Evolutionary conservation across 2,888 invertebrate species (phyloP).

Genomic region (Yponomeuta cagnagella): DNA sequence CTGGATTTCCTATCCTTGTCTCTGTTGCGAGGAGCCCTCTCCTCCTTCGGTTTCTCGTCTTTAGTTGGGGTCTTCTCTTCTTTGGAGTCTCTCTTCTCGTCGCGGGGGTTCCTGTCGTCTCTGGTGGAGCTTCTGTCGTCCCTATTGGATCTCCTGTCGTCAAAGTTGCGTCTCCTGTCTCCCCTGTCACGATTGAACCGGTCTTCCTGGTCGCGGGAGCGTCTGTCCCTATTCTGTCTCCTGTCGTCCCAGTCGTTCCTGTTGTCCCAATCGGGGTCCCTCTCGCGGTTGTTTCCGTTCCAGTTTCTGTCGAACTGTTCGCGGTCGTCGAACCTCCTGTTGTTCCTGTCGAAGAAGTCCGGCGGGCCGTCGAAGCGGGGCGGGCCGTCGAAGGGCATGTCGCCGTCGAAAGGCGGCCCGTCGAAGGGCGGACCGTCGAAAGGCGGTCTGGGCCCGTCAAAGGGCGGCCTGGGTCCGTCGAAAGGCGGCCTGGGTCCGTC

Average conservation of each 20-base stretch:
- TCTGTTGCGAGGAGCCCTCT: slow-evolving; percentile 25
- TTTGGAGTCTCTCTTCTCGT: slow-evolving; percentile 15
- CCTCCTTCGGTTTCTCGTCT: slow-evolving; percentile 17
- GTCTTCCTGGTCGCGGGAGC: slow-evolving; percentile 43
- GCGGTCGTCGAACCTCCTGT: slow-evolving; percentile 58
- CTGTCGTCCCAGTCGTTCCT: slow-evolving; percentile 27
- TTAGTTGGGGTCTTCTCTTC: slow-evolving; percentile 6
- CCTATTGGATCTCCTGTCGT: slow-evolving; percentile 26
- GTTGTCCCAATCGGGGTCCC: slow-evolving; percentile 39
- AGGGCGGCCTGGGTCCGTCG: slow-evolving; percentile 46
- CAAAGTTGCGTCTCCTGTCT: slow-evolving; percentile 41
- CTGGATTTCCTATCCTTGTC: slow-evolving; percentile 63
- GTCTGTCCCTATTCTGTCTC: slow-evolving; percentile 31
- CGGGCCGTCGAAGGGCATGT: slow-evolving; percentile 34
- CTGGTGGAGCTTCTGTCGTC: background rate
- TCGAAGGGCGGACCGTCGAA: slow-evolving; percentile 27
- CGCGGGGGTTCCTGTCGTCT: slow-evolving; percentile 21
- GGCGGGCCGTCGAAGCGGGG: slow-evolving; percentile 44
- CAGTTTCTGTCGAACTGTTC: slow-evolving; percentile 55
- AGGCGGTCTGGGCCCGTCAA: slow-evolving; percentile 36
- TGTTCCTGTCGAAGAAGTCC: slow-evolving; percentile 59
- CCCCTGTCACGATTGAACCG: slow-evolving; percentile 26
- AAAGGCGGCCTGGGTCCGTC: slow-evolving; percentile 46
- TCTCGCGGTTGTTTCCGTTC: slow-evolving; percentile 38
- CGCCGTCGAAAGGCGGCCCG: slow-evolving; percentile 24